Conservation (phyloP, 2,797 vertebrate genomes). For the Brachyrhaphis roseni region DNA sequence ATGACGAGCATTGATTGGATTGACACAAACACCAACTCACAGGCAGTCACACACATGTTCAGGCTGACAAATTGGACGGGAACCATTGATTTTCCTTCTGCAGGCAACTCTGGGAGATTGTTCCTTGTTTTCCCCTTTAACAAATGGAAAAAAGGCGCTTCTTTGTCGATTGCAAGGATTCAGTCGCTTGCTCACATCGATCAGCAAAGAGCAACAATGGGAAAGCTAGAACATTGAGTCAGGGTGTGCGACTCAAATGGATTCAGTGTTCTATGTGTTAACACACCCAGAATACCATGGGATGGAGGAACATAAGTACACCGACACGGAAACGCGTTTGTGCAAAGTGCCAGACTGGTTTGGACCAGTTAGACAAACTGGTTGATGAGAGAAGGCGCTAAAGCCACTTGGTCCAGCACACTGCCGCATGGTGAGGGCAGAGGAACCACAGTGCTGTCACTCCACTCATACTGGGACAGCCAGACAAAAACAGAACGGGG, state of each 20-base stretch:
- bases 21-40: conserved; percentile 55
- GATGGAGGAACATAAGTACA: conserved; percentile 33
- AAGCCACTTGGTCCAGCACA: conserved; percentile 73
- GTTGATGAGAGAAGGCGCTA: conserved; percentile 74
- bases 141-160: conserved; percentile 49
- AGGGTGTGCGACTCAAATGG: conserved; percentile 16
- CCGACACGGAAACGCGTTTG: conserved; percentile 46
- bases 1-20: conserved; percentile 74
- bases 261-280: conserved; percentile 9
- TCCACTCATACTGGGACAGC: conserved; percentile 60
- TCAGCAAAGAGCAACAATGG: conserved; percentile 35
- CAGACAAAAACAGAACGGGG: conserved; percentile 69
- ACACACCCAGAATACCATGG: conserved; percentile 32
- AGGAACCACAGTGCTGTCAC: conserved; percentile 71
- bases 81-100: conserved; percentile 67
- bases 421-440: conserved; percentile 66
- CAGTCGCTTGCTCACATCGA: conserved; percentile 59
- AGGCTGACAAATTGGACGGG: conserved; percentile 61
- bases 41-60: conserved; percentile 51
- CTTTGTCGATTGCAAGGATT: conserved; percentile 61
- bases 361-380: conserved; percentile 64
- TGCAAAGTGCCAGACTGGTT: conserved; percentile 55
- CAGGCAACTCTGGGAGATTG: conserved; percentile 56
- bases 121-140: conserved; percentile 39
- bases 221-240: conserved; percentile 27